Evolutionary conservation across 2,888 invertebrate genomes (phyloP).

Genomic region (Caenorhabditis afra): DNA sequence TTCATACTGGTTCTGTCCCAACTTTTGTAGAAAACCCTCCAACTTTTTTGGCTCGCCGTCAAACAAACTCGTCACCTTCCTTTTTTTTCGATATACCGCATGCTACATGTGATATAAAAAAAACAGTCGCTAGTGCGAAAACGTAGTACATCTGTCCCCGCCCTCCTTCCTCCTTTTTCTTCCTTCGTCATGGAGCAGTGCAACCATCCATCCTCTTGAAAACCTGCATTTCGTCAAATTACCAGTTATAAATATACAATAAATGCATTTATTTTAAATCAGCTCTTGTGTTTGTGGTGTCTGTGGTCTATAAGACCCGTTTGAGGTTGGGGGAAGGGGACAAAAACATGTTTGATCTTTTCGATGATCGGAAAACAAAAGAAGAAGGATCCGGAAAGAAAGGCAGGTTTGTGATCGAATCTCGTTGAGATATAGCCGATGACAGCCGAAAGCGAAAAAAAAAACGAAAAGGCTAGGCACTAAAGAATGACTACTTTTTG

Average conservation of each 20-base stretch:
- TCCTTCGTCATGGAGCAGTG: slow-evolving; percentile 10
- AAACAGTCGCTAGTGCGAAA: slow-evolving; percentile 50
- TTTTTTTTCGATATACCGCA: slow-evolving; percentile 15
- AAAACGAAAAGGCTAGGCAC: slow-evolving; percentile 13
- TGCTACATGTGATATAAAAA: slow-evolving; percentile 29
- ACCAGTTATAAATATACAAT: slow-evolving; percentile 27
- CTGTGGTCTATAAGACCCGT: slow-evolving; percentile 28
- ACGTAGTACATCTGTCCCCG: slow-evolving; percentile 18
- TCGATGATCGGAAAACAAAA: slow-evolving; percentile 16
- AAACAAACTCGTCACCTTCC: slow-evolving; percentile 5
- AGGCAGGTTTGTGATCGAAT: slow-evolving; percentile 20
- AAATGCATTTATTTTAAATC: slow-evolving; percentile 45
- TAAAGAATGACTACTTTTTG: slow-evolving; percentile 2
- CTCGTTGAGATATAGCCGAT: slow-evolving; percentile 1
- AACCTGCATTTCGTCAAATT: slow-evolving; percentile 30
- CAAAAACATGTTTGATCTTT: slow-evolving; percentile 28
- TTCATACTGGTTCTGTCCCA: slow-evolving; percentile 40
- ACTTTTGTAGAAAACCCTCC: slow-evolving; percentile 17
- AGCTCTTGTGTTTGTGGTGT: background rate
- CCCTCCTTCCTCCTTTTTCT: background rate
- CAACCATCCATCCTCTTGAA: background rate
- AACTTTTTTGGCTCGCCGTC: background rate
- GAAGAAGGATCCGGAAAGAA: slow-evolving; percentile 29
- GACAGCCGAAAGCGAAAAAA: background rate
- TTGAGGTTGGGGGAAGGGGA: slow-evolving; percentile 7